Conservation (phyloP, 2,113 vertebrate species). For the Paradoxurus hermaphroditus region DNA sequence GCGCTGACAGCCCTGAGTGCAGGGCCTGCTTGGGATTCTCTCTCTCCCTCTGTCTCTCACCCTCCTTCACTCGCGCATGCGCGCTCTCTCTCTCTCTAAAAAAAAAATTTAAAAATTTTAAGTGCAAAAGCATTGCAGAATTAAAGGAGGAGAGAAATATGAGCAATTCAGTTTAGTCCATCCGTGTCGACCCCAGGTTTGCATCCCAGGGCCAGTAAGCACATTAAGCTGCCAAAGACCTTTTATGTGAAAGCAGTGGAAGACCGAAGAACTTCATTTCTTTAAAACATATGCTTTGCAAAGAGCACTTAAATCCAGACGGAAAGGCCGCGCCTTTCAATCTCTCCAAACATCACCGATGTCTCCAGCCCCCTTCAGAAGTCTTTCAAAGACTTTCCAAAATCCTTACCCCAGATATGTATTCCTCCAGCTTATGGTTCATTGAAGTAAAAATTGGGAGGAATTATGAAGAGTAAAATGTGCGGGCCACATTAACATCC, state of each 20-base stretch:
- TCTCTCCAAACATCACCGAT: neutral
- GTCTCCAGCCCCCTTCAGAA: neutral
- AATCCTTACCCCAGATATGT: neutral
- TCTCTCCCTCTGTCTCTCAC: no score
- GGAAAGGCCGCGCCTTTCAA: neutral
- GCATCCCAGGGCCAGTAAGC: neutral
- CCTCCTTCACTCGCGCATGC: no score
- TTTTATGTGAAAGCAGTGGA: neutral
- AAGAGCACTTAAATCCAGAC: neutral
- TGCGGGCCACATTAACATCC: neutral
- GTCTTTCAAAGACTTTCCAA: neutral
- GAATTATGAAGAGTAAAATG: neutral
- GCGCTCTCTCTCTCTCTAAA: no score
- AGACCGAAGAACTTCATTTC: neutral
- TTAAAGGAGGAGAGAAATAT: neutral
- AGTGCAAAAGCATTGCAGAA: neutral
- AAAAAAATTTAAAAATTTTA: neutral
- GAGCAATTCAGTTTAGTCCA: rapidly evolving
- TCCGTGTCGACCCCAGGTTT: neutral
- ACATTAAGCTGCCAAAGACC: neutral
- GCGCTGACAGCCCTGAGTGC: no score
- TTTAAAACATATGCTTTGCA: neutral
- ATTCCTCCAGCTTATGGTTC: neutral
- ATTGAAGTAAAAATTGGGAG: neutral
- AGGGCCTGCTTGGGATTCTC: no score